Evolutionary conservation across 2,113 vertebrate species (phyloP), one percentile per base, ranked within the genome.

Genomic region (Actinemys pallida): DNA sequence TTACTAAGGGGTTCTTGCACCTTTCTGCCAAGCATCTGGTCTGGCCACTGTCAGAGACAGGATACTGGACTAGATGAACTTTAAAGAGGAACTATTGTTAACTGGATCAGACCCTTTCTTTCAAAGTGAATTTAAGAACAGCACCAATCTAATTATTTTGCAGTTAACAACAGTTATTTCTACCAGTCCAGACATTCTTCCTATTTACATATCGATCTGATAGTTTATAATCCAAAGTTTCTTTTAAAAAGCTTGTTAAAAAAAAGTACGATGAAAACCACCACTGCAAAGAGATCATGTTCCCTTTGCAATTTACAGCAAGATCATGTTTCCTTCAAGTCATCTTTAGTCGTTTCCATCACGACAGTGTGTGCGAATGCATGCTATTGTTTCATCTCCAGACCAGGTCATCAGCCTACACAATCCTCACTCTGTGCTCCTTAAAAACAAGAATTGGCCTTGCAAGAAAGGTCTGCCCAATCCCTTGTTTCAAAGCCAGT

Each of bases 1-100:
- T 42, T 91, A 49, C 82, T 79, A 86, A 47, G 82, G 94, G 84
- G 69, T 94, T 95, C 95, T 90, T 87, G 95, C 56, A 89, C 3
- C 0, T 27, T 93, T 65, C 81, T 95, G 49, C 49, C 81, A n/a
- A 27, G 27, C 75, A 56, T 79, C 89, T n/a, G 78, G n/a, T 95
- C 90, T 94, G 57, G 92, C 8, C 78, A 65, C 87, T 86, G 72
- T 83, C 72, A 79, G 83, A 10, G 49, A 95, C 57, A 69, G 9
- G 31, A 93, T 24, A n/a, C 57, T 50, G 54, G 93, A 89, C 49
- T 31, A 7, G 56, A 57, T 42, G 24, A 29, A 80, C 59, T 56
- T 87, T 45, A 22, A 16, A 47, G 50, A 17, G 29, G 24, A 3
- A 81, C 0, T 0, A 10, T 45, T n/a, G 56, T 27, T 29, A n/a